Base-by-base conservation (phyloP, 2,797 vertebrate species). In the Syncerus caffer region DNA sequence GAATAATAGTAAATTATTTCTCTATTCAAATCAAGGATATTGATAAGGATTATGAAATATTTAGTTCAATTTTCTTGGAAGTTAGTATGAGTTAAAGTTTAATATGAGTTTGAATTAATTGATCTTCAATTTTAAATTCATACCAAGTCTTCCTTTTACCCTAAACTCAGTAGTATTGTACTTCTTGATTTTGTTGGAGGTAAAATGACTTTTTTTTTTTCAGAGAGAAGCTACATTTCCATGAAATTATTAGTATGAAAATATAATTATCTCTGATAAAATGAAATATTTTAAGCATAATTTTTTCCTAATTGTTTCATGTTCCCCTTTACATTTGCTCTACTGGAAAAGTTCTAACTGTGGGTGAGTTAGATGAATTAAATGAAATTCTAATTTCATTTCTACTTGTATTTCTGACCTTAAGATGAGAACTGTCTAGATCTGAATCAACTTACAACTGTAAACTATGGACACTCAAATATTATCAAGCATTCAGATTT, bases 381-480 rank as follows among this genome's bases (percentile, higher is more conserved):
- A 79, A 79, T 12, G 45, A 79, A 50, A 53, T 62, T 45, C 4
- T 62, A 45, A 76, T 3, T 27, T 76, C 14, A 38, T 87, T 34
- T 80, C 10, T 51, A 19, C 25, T 50, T 55, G 17, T 50, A 45
- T 31, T 60, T 84, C 7, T 91, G 17, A 38, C 8, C 62, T 76
- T 14, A 17, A 7, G 0, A 55, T 60, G 16, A 27, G 1, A 9
- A 31, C 14, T 21, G 2, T 67, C 8, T 58, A 47, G 4, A 53
- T 82, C 42, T 92, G 10, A 89, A 23, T 71, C 12, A 57, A 6
- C 9, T 55, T 91, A 34, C 11, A 51, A 29, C 6, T 23, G 7
- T 47, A 60, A 60, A 17, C 23, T 38, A 5, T 14, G 9, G 17
- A 76, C 1, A 10, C n/a, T 84, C 31, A 42, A 64, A 78, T 27